Evolutionary conservation across 2,113 vertebrate genomes (phyloP).

Genomic region (Neogobius melanostomus): DNA sequence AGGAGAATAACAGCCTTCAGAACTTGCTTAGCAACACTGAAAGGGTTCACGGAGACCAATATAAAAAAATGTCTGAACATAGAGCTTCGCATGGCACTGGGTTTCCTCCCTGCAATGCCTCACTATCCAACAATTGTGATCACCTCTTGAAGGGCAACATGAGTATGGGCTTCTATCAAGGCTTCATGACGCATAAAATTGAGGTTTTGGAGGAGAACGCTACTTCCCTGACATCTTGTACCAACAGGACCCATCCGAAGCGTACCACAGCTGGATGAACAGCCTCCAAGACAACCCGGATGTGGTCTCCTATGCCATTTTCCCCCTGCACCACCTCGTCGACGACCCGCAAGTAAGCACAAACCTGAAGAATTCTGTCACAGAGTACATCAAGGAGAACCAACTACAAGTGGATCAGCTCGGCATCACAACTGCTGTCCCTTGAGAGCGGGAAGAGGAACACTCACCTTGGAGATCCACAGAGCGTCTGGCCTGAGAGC

Average conservation of each 20-base stretch:
- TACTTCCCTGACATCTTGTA: constrained; percentile 73
- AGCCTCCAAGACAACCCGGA: constrained; percentile 74
- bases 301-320: constrained; percentile 74
- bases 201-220: constrained; percentile 75
- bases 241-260: constrained; percentile 62
- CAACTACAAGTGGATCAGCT: constrained; percentile 54
- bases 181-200: constrained; percentile 75
- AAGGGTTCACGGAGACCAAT: constrained; percentile 67
- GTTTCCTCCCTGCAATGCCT: constrained; percentile 67
- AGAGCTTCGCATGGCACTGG: constrained; percentile 71
- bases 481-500: constrained; percentile 67
- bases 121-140: constrained; percentile 70
- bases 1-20: constrained; percentile 76
- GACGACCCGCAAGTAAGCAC: constrained; percentile 60
- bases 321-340: constrained; percentile 75
- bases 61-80: constrained; percentile 78
- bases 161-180: constrained; percentile 76
- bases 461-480: constrained; percentile 63
- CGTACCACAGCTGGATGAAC: constrained; percentile 74
- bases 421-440: constrained; percentile 74
- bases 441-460: constrained; percentile 64
- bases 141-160: constrained; percentile 68
- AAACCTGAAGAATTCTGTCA: constrained; percentile 61
- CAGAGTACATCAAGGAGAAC: constrained; percentile 72
- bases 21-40: constrained; percentile 76